Evolutionary conservation across 2,888 invertebrate species (phyloP).

Genomic region (Mycalesis mineus): DNA sequence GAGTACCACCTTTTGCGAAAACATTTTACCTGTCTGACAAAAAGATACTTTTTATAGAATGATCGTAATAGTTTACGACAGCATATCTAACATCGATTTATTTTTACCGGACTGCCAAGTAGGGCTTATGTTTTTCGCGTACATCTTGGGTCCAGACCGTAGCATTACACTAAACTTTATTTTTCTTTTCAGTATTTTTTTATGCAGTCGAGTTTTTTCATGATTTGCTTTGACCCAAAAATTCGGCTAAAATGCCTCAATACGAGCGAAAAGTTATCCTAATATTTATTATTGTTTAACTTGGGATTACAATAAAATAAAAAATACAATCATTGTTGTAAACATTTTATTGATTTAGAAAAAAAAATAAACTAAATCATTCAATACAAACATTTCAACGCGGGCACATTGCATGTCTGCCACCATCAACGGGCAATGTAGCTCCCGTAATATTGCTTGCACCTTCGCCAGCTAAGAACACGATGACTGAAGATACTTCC

Average conservation of each 20-base stretch:
- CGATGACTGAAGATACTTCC: slow-evolving; percentile 92
- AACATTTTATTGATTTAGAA: background rate
- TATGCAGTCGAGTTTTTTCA: too few relatives aligned
- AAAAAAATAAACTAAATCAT: background rate
- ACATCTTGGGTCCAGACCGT: too few relatives aligned
- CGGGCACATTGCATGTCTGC: slow-evolving; percentile 91
- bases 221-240: too few relatives aligned
- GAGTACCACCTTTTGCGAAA: slow-evolving; percentile 74
- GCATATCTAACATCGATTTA: too few relatives aligned
- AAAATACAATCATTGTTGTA: background rate
- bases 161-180: too few relatives aligned
- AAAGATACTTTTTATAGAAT: background rate
- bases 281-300: too few relatives aligned
- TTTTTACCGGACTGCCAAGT: too few relatives aligned
- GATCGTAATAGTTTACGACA: too few relatives aligned
- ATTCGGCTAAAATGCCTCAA: too few relatives aligned
- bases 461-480: slow-evolving; percentile 91
- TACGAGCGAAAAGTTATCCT: too few relatives aligned
- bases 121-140: too few relatives aligned
- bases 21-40: slow-evolving; percentile 38
- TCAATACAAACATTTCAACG: slow-evolving; percentile 59
- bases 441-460: slow-evolving; percentile 92
- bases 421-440: slow-evolving; percentile 91
- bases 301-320: background rate
- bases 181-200: too few relatives aligned